Conservation (phyloP, 2,888 invertebrate species). For the Dicyrtoma fusca region DNA sequence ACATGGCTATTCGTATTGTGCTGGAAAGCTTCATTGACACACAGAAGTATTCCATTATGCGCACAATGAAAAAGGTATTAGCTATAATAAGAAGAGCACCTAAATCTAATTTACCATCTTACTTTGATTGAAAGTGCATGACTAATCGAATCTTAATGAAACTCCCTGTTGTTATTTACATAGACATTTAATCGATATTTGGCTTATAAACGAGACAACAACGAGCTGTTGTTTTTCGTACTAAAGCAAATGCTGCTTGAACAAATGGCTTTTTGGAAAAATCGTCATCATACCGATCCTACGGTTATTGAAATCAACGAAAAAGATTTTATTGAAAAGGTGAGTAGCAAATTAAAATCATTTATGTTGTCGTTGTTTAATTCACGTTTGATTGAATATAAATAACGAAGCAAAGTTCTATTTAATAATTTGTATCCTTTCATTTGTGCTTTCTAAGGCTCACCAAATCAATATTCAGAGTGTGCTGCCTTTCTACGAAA, state of each 20-base stretch:
- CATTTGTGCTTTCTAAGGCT: conserved; percentile 68
- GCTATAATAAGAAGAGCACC: not conserved
- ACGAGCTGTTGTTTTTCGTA: conserved; percentile 92
- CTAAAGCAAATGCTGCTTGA: conserved; percentile 90
- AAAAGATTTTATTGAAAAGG: conserved; percentile 77
- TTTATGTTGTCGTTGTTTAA: too few species aligned
- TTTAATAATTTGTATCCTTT: not conserved
- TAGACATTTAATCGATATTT: conserved; percentile 84
- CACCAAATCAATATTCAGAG: conserved; percentile 88
- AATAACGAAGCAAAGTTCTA: not conserved
- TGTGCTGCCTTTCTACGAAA: conserved; percentile 87
- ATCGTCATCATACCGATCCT: conserved; percentile 60
- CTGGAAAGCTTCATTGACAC: conserved; percentile 98
- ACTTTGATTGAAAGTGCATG: not conserved
- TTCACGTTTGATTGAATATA: too few species aligned
- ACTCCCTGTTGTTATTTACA: not conserved
- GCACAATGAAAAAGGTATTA: conserved; percentile 84
- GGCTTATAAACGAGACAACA: conserved; percentile 91
- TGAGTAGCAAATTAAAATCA: conserved; percentile 58
- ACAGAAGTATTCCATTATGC: conserved; percentile 98
- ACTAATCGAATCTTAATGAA: not conserved
- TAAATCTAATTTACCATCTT: not conserved
- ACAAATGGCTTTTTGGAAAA: conserved; percentile 74
- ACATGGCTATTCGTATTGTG: conserved; percentile 96
- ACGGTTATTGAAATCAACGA: conserved; percentile 80